Conservation (phyloP, 2,113 vertebrate species). For the Macaca fascicularis region DNA sequence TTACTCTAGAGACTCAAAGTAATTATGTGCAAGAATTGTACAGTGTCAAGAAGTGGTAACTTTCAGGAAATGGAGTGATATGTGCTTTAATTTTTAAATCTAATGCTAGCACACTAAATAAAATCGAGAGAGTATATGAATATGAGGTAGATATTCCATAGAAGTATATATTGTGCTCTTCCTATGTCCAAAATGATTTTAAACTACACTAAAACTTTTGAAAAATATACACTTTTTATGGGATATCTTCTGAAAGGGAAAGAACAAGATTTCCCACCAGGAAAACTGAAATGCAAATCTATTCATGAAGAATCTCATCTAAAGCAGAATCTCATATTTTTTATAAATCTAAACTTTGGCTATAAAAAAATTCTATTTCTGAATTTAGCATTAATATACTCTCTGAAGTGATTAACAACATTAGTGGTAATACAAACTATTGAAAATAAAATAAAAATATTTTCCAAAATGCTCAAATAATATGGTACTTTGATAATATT, state of each 20-base stretch:
- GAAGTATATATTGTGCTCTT: background rate
- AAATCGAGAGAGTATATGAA: background rate
- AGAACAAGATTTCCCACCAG: background rate
- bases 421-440: background rate
- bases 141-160: background rate
- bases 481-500: background rate
- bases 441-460: conserved; percentile 1
- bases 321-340: background rate
- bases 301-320: background rate
- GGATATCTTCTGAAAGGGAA: background rate
- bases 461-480: background rate
- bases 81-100: conserved; percentile 68
- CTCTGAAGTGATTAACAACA: background rate
- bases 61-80: conserved; percentile 52
- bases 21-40: conserved; percentile 78
- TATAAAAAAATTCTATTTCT: background rate
- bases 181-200: background rate
- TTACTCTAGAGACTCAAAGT: conserved; percentile 82
- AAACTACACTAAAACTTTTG: background rate
- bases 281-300: background rate
- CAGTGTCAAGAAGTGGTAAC: conserved; percentile 76
- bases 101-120: conserved; percentile 47
- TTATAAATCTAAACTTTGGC: background rate
- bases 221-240: conserved; percentile 7
- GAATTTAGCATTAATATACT: background rate